Base-by-base conservation (phyloP, 2,888 invertebrate genomes). In the Emmelina monodactyla region DNA sequence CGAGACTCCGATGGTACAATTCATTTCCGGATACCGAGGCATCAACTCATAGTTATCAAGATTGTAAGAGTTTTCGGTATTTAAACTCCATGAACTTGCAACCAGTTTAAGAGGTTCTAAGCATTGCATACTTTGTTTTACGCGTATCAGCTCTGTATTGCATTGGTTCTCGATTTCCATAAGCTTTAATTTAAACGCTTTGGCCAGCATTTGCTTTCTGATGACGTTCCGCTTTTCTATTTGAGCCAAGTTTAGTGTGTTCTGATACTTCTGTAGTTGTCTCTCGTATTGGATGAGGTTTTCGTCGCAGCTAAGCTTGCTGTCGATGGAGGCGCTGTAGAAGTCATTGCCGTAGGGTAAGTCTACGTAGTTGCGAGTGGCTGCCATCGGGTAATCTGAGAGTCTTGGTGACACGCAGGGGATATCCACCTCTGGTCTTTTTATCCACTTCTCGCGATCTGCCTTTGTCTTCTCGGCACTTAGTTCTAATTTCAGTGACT, bases 81-180 rank as follows among this genome's bases (percentile, higher is more conserved):
- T 54, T 7, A 44, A 52, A 40, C 72, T 73, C 78, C 79, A 79
- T 42, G 72, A 69, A 39, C 49, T 64, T 10, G 64, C 69, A 14
- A 76, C 73, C 45, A 70, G 61, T 50, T 73, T 60, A 33, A 79
- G 50, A 1, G 79, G 78, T 40, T 75, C 70, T 36, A 79, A 49
- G 40, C 73, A 78, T 45, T 76, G 72, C n/a, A 78, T 45, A 38
- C 68, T 78, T 51, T 79, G 79, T 40, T 79, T 76, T 12, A 78
- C 68, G 13, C 75, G 58, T 31, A 78, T 53, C 25, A 79, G 42
- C 42, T 79, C 78, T 40, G 76, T 67, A 40, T 78, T 79, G 42
- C 78, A 78, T 51, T 79, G 78, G 43, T 79, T 79, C 55, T 80
- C 79, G 13, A 79, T 66, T 52, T 78, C 79, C 41, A 78, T 46